These are phyloP conservation scores for Ophiothrix spiculata DNA, from an alignment of 35 echinoderm and acorn worm genomes.

Conservation along the genomic window DNA sequence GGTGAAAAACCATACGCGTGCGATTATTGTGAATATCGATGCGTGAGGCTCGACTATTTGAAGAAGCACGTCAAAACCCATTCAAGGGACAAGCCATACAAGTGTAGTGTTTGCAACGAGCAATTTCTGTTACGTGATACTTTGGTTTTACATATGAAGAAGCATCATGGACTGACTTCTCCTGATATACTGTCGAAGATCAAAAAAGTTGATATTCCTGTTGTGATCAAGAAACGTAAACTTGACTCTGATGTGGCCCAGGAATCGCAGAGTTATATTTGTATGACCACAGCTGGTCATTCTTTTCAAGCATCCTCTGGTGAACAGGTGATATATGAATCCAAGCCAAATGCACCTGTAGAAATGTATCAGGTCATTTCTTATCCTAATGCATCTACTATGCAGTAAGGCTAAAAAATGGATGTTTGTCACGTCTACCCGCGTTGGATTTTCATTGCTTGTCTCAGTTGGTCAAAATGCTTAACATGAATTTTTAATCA, in stretches of 20 bases:
- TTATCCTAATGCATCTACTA: too few relatives aligned
- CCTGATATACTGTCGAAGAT: background rate
- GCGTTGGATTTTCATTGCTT: too few relatives aligned
- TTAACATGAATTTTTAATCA: too few relatives aligned
- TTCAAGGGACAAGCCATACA: background rate
- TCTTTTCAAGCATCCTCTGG: background rate
- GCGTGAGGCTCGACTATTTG: background rate
- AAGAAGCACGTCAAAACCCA: background rate
- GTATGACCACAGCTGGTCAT: background rate
- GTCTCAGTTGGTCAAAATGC: too few relatives aligned
- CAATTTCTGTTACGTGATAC: background rate
- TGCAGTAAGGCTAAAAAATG: too few relatives aligned
- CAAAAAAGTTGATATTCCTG: background rate
- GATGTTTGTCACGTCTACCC: too few relatives aligned
- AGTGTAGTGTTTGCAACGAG: background rate
- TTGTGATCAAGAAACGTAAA: background rate
- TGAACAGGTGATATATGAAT: too few relatives aligned
- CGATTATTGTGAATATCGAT: background rate
- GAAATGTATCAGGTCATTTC: too few relatives aligned
- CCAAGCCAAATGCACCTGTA: too few relatives aligned
- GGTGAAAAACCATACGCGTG: background rate
- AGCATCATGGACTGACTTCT: background rate
- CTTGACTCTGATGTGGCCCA: background rate
- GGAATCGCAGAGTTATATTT: background rate
- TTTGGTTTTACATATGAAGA: background rate